These are phyloP conservation scores for Buathra laborator DNA, from an alignment of 2,888 invertebrate species.

Conservation along the genomic window DNA sequence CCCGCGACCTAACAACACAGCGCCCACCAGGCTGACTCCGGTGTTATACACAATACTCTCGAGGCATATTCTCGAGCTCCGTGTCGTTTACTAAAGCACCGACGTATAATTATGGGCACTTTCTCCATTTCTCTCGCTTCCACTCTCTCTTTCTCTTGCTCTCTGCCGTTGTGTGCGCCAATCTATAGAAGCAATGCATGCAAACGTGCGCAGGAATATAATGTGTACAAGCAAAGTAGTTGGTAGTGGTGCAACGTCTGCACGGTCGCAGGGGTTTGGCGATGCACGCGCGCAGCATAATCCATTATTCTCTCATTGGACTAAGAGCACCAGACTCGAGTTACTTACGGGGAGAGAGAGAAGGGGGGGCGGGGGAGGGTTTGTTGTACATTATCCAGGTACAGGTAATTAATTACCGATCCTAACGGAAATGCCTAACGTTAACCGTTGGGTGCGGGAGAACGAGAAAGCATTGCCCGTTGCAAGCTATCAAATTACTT, in stretches of 20 bases:
- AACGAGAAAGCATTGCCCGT: conserved; percentile 25
- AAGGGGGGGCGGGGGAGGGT: conserved; percentile 10
- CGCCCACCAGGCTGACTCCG: conserved; percentile 20
- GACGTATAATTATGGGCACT: conserved; percentile 11
- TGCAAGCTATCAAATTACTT: conserved; percentile 48
- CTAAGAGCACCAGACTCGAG: conserved; percentile 66
- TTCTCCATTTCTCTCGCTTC: background rate
- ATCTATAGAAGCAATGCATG: conserved; percentile 18
- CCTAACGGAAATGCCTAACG: conserved; percentile 46
- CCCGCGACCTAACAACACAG: conserved; percentile 31
- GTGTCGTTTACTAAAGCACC: conserved; percentile 21
- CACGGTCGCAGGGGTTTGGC: conserved; percentile 27
- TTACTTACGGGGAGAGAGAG: conserved; percentile 51
- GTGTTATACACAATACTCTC: conserved; percentile 46
- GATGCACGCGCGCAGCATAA: conserved; percentile 62
- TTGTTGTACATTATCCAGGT: conserved; percentile 63
- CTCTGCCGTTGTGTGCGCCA: background rate
- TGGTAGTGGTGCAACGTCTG: conserved; percentile 23
- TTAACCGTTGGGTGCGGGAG: conserved; percentile 13
- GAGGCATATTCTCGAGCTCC: background rate
- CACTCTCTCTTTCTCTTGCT: background rate
- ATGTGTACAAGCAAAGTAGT: background rate
- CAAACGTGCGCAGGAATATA: conserved; percentile 38
- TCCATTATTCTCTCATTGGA: conserved; percentile 69
- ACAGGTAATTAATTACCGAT: conserved; percentile 67